These are phyloP conservation scores for Siniperca chuatsi DNA, from an alignment of 2,113 vertebrate genomes.

Conservation along the genomic window DNA sequence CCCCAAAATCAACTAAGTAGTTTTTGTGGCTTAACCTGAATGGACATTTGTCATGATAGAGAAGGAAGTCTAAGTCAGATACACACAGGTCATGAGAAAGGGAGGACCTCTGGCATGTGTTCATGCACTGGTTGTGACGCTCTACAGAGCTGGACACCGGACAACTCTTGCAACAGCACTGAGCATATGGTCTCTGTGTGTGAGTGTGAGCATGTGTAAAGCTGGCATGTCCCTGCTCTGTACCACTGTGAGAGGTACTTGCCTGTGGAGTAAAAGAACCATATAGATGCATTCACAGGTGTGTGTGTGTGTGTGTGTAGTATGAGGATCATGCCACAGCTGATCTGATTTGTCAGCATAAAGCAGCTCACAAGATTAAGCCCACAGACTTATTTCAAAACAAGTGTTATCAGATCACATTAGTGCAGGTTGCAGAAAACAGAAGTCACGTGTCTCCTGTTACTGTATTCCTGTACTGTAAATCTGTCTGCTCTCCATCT, in stretches of 20 bases:
- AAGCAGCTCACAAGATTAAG: conserved; percentile 9
- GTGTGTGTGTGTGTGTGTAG: conserved; percentile 13
- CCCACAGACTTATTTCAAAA: not conserved
- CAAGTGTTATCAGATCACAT: not conserved
- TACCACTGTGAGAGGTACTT: conserved; percentile 33
- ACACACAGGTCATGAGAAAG: conserved; percentile 13
- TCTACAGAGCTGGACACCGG: conserved; percentile 45
- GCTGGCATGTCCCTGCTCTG: conserved; percentile 34
- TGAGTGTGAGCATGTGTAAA: conserved; percentile 31
- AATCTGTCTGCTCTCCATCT: not conserved
- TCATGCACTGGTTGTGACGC: conserved; percentile 52
- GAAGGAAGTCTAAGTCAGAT: not conserved
- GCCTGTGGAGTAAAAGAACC: conserved; percentile 42
- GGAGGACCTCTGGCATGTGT: conserved; percentile 65
- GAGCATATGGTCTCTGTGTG: conserved; percentile 70
- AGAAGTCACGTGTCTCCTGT: conserved; percentile 1
- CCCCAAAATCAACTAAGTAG: not conserved
- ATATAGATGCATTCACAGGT: conserved; percentile 36
- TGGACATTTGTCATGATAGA: not conserved
- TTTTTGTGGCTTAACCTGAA: not conserved
- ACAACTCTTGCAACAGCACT: conserved; percentile 29
- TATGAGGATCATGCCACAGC: not conserved
- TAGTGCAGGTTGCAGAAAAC: not conserved
- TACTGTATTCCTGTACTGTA: not conserved
- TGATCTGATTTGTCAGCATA: conserved; percentile 17